Evolutionary conservation across 2,888 invertebrate genomes (phyloP), one percentile per base, ranked within the genome.

Genomic region (Sphaeridia pumilis): DNA sequence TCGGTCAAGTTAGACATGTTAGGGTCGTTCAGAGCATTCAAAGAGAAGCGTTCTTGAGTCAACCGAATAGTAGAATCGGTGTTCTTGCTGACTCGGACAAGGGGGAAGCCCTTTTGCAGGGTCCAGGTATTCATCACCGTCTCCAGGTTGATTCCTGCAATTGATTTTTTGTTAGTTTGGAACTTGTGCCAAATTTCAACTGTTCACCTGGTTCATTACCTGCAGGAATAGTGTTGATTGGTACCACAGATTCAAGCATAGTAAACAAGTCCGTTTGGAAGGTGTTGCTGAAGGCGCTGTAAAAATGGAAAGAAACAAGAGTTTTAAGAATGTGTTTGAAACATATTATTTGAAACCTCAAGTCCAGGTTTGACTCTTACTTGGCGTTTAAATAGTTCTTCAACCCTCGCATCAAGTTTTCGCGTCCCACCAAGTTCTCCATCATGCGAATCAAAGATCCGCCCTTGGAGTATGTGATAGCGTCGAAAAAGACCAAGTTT

Each of bases 391-490:
- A 27, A 27, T 51, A 51, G 1, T 1, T 4, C 1, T 24, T 35
- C 2, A 52, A 22, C 4, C 46, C 52, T 1, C 21, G 38, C 10
- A 41, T 21, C 4, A 52, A 22, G 17, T n/a, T 31, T 4, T 24
- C 25, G 14, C 46, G 4, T 5, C 41, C 41, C 22, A 52, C 17
- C 41, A 52, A 52, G 20, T 46, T 36, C 22, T 46, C 52, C 52
- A 52, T 46, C 52, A 52, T 52, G 1, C 38, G 14, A 20, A 52
- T 38, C 3, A 52, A 17, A 12, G 49, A 44, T 1, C 52, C 49
- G 31, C 80, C 82, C 67, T 86, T 85, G 59, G 77, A 77, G 66
- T 84, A 85, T 0, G 79, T 76, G 53, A 84, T 76, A 2, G 73
- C 74, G 31, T 79, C 78, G 64, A 85, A 85, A 70, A 4, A 71